Percentiles rank a stretch among this genome's conserved stretches.
phyloP scores from a whole-genome alignment of 2,113 vertebrate species.

The Muntiacus reevesi region DNA sequence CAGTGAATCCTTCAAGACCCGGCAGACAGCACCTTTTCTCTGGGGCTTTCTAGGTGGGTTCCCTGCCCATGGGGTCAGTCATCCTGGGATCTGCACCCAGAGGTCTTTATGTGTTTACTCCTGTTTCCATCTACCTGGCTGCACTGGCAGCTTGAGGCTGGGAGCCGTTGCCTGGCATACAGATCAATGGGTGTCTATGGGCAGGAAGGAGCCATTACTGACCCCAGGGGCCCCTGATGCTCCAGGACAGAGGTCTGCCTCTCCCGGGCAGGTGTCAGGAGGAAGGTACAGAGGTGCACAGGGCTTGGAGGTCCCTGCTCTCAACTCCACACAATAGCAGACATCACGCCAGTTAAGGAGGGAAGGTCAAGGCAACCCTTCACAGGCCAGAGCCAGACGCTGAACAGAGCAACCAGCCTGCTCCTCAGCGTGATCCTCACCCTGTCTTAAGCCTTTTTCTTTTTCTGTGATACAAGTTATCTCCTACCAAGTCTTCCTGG shows the following conservation, averaged over 20 bases:
- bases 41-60: not conserved
- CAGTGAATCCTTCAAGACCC: not conserved
- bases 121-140: not conserved
- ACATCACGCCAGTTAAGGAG: rapidly evolving
- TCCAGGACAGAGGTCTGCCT: not conserved
- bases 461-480: not conserved
- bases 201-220: rapidly evolving
- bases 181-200: rapidly evolving
- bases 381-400: not conserved
- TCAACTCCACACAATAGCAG: not conserved
- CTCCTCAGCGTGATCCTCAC: not conserved
- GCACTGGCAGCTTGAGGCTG: rapidly evolving
- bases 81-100: not conserved
- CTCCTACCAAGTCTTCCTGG: not conserved
- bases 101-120: not conserved
- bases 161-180: not conserved
- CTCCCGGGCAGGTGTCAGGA: not conserved
- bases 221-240: rapidly evolving
- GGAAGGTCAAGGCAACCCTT: not conserved
- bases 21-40: not conserved
- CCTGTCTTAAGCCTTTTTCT: not conserved
- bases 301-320: not conserved
- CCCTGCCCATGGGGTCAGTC: not conserved
- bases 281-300: rapidly evolving
- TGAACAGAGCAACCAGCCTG: rapidly evolving